Evolutionary conservation across 2,888 invertebrate species (phyloP).

Genomic region (Drosophila vallismaia): DNA sequence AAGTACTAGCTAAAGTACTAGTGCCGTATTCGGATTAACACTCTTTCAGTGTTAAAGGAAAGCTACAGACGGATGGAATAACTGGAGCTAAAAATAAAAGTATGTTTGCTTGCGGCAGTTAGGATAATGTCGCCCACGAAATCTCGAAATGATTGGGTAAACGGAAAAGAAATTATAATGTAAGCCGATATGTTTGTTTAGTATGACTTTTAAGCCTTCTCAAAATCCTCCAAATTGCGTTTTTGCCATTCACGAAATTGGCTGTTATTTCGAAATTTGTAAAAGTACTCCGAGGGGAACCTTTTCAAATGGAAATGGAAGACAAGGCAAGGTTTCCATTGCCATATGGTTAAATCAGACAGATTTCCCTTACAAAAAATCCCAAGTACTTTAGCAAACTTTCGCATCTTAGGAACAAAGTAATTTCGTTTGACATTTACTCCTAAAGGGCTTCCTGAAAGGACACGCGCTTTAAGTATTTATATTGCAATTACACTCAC

Average conservation of each 20-base stretch:
- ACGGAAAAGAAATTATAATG: slow-evolving; percentile 17
- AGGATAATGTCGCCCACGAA: neutral
- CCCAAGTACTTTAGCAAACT: slow-evolving; percentile 41
- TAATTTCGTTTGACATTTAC: slow-evolving; percentile 54
- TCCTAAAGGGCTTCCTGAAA: slow-evolving; percentile 54
- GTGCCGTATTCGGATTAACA: slow-evolving; percentile 7
- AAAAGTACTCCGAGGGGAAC: slow-evolving; percentile 27
- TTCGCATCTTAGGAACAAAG: slow-evolving; percentile 51
- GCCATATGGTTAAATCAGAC: slow-evolving; percentile 55
- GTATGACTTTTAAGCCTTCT: slow-evolving; percentile 21
- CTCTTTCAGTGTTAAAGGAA: slow-evolving; percentile 34
- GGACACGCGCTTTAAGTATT: slow-evolving; percentile 48
- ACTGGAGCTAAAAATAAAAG: slow-evolving; percentile 17
- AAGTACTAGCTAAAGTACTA: neutral
- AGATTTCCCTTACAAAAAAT: slow-evolving; percentile 28
- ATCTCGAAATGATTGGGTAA: slow-evolving; percentile 19
- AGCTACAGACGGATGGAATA: slow-evolving; percentile 5
- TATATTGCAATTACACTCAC: slow-evolving; percentile 56
- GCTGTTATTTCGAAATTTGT: slow-evolving; percentile 29
- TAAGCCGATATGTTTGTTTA: slow-evolving; percentile 18
- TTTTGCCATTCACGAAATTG: neutral
- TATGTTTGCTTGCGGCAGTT: neutral
- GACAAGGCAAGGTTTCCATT: slow-evolving; percentile 5
- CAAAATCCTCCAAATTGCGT: slow-evolving; percentile 7
- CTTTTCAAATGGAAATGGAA: neutral